A percentile compares a stretch with the other conserved stretches of the same genome.
Conservation (phyloP, 2,888 invertebrate species). For the Drosophila phalerata region DNA sequence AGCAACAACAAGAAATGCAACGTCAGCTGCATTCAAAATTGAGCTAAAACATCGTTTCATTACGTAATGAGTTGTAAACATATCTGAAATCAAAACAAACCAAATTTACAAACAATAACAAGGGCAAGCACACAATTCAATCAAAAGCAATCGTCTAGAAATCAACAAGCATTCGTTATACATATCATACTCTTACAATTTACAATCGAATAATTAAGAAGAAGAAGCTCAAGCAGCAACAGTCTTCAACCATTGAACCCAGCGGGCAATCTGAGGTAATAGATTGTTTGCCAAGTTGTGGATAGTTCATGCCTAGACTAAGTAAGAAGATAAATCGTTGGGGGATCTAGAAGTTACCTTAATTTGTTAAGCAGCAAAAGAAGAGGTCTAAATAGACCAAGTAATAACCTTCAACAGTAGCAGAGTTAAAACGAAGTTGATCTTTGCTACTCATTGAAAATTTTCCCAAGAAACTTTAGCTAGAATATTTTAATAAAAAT, state of each 20-base stretch:
- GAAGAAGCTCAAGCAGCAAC: slow-evolving; percentile 14
- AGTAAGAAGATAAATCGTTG: slow-evolving; percentile 2
- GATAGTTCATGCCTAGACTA: neutral
- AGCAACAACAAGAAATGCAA: slow-evolving; percentile 45
- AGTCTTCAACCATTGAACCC: slow-evolving; percentile 16
- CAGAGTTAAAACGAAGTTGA: neutral
- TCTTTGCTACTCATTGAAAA: slow-evolving; percentile 1
- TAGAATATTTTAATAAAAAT: neutral
- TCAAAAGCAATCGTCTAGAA: slow-evolving; percentile 52
- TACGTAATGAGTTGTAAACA: slow-evolving; percentile 63
- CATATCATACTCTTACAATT: slow-evolving; percentile 1
- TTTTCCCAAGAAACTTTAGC: neutral
- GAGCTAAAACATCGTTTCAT: slow-evolving; percentile 37
- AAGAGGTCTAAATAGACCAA: neutral
- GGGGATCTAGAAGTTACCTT: neutral
- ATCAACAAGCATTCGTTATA: slow-evolving; percentile 39
- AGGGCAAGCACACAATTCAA: slow-evolving; percentile 64
- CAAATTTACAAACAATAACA: slow-evolving; percentile 51
- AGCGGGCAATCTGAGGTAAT: slow-evolving; percentile 24
- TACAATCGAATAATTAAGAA: slow-evolving; percentile 40
- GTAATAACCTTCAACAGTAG: slow-evolving; percentile 14
- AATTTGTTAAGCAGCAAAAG: neutral
- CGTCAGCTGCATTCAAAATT: slow-evolving; percentile 40
- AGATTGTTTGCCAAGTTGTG: slow-evolving; percentile 6
- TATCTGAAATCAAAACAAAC: slow-evolving; percentile 52